phyloP scores from a whole-genome alignment of 2,888 invertebrate genomes.

The Parthenolecanium corni region DNA sequence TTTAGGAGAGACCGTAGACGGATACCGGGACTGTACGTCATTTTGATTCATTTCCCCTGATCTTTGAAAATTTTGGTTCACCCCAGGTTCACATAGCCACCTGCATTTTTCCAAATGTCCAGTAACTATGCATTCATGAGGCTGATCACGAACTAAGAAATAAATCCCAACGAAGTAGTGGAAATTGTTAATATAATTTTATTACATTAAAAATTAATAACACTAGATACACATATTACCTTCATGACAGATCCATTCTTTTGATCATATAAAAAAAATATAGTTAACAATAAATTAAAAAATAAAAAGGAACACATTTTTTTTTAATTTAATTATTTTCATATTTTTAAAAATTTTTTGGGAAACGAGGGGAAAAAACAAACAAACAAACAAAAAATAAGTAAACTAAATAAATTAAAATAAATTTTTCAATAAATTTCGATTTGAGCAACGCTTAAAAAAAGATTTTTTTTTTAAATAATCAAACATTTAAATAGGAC shows the following conservation, averaged over 20 bases:
- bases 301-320: slow-evolving; percentile 28
- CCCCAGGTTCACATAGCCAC: too few species aligned
- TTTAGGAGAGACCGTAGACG: too few species aligned
- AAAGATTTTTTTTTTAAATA: slow-evolving; percentile 8
- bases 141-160: too few species aligned
- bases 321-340: background rate
- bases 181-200: slow-evolving; percentile 28
- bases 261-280: slow-evolving; percentile 22
- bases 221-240: slow-evolving; percentile 30
- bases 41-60: too few species aligned
- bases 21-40: too few species aligned
- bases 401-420: slow-evolving; percentile 19
- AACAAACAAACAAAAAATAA: slow-evolving; percentile 16
- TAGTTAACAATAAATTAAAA: slow-evolving; percentile 28
- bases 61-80: too few species aligned
- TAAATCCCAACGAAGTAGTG: slow-evolving; percentile 4
- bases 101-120: too few species aligned
- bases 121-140: too few species aligned
- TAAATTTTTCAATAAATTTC: slow-evolving; percentile 19
- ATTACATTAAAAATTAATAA: slow-evolving; percentile 29
- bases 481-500: slow-evolving; percentile 1
- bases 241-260: slow-evolving; percentile 24
- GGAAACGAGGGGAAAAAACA: slow-evolving; percentile 19
- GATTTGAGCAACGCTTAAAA: slow-evolving; percentile 27
- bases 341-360: slow-evolving; percentile 11